Evolutionary conservation across 2,797 vertebrate species (phyloP).

Genomic region (Hemitrygon akajei): DNA sequence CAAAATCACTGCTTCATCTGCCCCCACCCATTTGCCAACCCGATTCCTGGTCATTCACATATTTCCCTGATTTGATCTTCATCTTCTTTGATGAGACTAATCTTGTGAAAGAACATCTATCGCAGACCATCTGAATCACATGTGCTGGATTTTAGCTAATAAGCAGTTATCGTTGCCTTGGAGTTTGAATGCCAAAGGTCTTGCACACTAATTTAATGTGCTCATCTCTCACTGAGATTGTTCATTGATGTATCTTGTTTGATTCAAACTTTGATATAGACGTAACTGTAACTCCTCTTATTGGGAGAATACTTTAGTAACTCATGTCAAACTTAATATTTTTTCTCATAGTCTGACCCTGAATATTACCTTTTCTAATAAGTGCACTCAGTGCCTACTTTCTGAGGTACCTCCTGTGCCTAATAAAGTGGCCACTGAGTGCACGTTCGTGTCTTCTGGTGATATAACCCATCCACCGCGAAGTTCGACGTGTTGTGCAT

Average conservation of each 20-base stretch:
- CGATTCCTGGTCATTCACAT: neutral
- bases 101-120: neutral
- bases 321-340: neutral
- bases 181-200: neutral
- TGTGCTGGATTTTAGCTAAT: neutral
- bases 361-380: neutral
- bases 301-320: neutral
- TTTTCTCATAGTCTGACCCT: neutral
- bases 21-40: neutral
- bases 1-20: neutral
- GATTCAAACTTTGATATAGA: neutral
- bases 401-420: too few species aligned
- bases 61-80: neutral
- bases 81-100: neutral
- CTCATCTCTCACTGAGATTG: neutral
- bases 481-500: too few species aligned
- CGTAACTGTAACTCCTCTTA: neutral
- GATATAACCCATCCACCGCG: too few species aligned
- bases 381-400: too few species aligned
- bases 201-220: neutral
- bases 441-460: too few species aligned
- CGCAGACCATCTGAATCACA: neutral
- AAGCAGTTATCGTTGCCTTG: neutral
- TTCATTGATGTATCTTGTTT: neutral
- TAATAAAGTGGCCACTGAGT: too few species aligned